phyloP scores from a whole-genome alignment of 2,797 vertebrate species.

The Eremophila alpestris region DNA sequence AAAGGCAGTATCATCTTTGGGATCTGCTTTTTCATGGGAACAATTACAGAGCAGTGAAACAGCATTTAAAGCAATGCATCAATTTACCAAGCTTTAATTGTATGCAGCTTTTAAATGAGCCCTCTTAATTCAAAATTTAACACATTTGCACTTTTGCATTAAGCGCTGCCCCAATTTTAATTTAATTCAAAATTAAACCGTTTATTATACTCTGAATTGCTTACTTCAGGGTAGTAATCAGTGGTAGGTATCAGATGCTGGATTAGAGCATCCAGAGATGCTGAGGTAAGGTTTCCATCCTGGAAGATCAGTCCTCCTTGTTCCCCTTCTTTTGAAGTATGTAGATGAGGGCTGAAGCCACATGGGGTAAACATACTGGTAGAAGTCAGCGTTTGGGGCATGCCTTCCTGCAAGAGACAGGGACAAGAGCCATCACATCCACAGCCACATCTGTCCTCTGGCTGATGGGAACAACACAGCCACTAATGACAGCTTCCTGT shows the following conservation, averaged over 20 bases:
- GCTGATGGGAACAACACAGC: background rate
- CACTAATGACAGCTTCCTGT: background rate
- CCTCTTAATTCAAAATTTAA: constrained; percentile 46
- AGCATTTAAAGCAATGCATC: constrained; percentile 33
- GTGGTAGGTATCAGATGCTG: constrained; percentile 90
- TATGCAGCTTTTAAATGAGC: constrained; percentile 42
- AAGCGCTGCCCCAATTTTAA: constrained; percentile 18
- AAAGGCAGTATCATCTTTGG: constrained; percentile 17
- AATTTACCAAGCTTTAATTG: constrained; percentile 13
- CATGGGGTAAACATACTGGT: constrained; percentile 89
- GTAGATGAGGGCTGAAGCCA: constrained; percentile 84
- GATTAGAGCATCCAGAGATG: constrained; percentile 90
- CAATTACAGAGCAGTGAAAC: background rate
- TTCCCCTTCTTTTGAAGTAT: constrained; percentile 79
- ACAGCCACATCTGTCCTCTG: background rate
- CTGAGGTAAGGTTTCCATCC: constrained; percentile 86
- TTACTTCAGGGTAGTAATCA: constrained; percentile 91
- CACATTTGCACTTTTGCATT: constrained; percentile 43
- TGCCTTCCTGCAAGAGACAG: constrained; percentile 80
- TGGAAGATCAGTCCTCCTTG: constrained; percentile 82
- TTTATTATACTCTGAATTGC: constrained; percentile 42
- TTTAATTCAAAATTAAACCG: constrained; percentile 45
- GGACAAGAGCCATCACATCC: background rate
- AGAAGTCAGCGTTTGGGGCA: constrained; percentile 86
- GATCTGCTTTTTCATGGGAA: constrained; percentile 34